Conservation (phyloP, 2,888 invertebrate genomes). For the Coronaproctus castanopsis region DNA sequence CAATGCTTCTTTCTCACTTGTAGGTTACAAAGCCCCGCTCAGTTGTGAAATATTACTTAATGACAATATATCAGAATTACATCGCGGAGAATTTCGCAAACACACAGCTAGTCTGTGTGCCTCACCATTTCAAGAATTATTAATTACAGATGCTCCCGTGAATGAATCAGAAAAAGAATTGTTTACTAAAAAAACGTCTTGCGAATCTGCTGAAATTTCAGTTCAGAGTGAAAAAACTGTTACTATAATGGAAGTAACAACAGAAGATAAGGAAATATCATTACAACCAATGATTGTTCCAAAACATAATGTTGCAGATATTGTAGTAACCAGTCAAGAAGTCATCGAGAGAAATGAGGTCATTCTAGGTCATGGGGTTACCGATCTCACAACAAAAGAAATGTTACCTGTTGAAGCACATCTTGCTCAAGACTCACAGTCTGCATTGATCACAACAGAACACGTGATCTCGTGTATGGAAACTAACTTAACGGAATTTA, state of each 20-base stretch:
- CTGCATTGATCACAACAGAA: constrained; percentile 25
- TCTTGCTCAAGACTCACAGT: constrained; percentile 26
- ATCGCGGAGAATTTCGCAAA: no score
- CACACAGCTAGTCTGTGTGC: neutral
- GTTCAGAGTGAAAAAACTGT: constrained; percentile 26
- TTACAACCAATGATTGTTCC: constrained; percentile 11
- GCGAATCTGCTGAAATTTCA: constrained; percentile 23
- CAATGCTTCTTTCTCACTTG: constrained; percentile 11
- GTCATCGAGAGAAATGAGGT: constrained; percentile 24
- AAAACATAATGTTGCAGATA: neutral
- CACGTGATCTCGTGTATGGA: constrained; percentile 37
- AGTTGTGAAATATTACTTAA: constrained; percentile 23
- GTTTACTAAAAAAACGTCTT: constrained; percentile 22
- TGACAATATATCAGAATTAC: constrained; percentile 20
- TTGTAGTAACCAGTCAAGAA: constrained; percentile 2
- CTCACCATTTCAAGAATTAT: constrained; percentile 33
- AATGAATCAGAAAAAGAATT: constrained; percentile 27
- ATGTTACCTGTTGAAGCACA: constrained; percentile 27
- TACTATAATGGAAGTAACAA: constrained; percentile 25
- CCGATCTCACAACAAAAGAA: constrained; percentile 23
- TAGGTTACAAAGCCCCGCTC: constrained; percentile 20
- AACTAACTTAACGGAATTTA: constrained; percentile 25
- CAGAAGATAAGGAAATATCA: constrained; percentile 26
- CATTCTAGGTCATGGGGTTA: constrained; percentile 26
- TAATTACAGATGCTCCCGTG: constrained; percentile 30